A percentile compares a stretch with the other conserved stretches of the same genome.
Evolutionary conservation across 2,113 vertebrate species (phyloP).

Genomic region (Ceuthmochares aereus): DNA sequence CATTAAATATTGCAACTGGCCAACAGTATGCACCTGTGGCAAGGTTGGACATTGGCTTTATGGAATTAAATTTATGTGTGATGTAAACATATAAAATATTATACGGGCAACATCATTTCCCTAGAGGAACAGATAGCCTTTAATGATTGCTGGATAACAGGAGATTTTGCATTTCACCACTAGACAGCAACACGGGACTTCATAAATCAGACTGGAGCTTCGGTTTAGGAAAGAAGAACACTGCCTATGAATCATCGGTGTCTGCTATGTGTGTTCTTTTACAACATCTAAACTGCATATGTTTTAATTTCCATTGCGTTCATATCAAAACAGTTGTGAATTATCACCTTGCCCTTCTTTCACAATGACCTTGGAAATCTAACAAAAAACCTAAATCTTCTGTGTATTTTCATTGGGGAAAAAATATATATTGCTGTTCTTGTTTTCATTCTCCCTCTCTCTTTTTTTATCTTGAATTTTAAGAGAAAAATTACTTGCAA

Average conservation of each 20-base stretch:
- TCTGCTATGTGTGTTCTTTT: background rate
- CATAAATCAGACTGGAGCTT: background rate
- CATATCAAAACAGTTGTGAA: background rate
- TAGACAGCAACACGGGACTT: conserved; percentile 1
- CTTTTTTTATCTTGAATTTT: background rate
- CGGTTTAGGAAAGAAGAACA: background rate
- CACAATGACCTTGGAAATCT: background rate
- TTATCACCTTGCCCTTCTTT: background rate
- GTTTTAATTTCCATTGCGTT: background rate
- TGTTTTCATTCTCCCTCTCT: background rate
- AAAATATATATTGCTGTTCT: background rate
- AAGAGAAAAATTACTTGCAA: background rate
- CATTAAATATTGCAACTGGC: background rate
- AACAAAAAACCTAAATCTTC: background rate
- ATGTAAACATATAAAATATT: background rate
- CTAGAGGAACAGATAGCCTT: background rate
- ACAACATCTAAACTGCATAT: background rate
- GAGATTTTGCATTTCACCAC: conserved; percentile 4
- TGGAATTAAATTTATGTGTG: background rate
- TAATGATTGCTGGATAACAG: background rate
- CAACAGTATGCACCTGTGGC: background rate
- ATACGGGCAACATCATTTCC: background rate
- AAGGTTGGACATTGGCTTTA: background rate
- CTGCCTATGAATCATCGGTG: background rate
- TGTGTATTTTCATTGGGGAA: background rate